Evolutionary conservation across 2,797 vertebrate species (phyloP).

Genomic region (Philypnodon macrostomus): DNA sequence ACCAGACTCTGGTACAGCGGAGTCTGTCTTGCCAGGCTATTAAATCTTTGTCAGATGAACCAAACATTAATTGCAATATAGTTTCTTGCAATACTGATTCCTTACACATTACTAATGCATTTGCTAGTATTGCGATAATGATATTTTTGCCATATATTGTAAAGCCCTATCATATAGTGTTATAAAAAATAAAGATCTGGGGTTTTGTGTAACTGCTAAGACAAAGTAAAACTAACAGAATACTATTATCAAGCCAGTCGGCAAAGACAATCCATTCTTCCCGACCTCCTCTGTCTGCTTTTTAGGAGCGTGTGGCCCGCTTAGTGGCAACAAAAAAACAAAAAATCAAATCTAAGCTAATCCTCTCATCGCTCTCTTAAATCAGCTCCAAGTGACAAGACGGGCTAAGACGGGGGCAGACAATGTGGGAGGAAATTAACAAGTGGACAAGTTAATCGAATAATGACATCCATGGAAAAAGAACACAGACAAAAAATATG

Average conservation of each 20-base stretch:
- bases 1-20: too few relatives aligned
- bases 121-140: too few relatives aligned
- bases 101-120: too few relatives aligned
- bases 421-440: background rate
- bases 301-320: constrained; percentile 28
- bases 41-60: too few relatives aligned
- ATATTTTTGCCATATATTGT: too few relatives aligned
- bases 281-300: constrained; percentile 38
- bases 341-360: constrained; percentile 60
- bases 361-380: constrained; percentile 51
- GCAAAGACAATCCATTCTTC: constrained; percentile 53
- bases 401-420: background rate
- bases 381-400: constrained; percentile 28
- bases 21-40: too few relatives aligned
- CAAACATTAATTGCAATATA: too few relatives aligned
- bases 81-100: too few relatives aligned
- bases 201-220: background rate
- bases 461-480: background rate
- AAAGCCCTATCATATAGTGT: too few relatives aligned
- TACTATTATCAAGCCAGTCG: constrained; percentile 36
- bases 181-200: too few relatives aligned
- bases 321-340: constrained; percentile 31
- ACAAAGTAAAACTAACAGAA: constrained; percentile 18
- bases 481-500: too few relatives aligned
- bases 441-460: constrained; percentile 1